Percentiles rank a stretch among this genome's conserved stretches.
These are phyloP conservation scores for Drosophila tani DNA, from an alignment of 1,140 invertebrate genomes.

Conservation along the genomic window DNA sequence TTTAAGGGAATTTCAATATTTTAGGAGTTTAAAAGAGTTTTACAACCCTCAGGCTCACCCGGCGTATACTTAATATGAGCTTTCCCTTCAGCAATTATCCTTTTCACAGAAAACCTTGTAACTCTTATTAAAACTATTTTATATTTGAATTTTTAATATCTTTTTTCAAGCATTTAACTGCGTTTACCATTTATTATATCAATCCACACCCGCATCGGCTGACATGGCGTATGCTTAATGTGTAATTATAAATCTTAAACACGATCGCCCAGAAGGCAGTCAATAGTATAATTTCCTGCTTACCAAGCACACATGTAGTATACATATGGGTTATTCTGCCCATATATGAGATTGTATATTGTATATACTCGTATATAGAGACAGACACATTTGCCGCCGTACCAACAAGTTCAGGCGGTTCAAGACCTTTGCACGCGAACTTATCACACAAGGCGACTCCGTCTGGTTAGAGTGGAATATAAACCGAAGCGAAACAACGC, in stretches of 20 bases:
- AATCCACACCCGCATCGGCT: constrained; percentile 20
- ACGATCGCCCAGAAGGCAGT: constrained; percentile 53
- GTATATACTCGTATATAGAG: constrained; percentile 14
- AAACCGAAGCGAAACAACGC: constrained; percentile 24
- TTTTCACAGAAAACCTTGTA: neutral
- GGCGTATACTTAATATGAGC: constrained; percentile 19
- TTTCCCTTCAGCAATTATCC: neutral
- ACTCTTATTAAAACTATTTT: neutral
- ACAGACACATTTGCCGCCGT: constrained; percentile 31
- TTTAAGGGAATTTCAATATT: neutral
- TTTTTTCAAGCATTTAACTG: neutral
- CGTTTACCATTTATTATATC: neutral
- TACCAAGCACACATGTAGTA: constrained; percentile 11
- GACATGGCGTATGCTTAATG: constrained; percentile 44
- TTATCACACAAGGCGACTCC: constrained; percentile 61
- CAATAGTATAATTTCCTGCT: constrained; percentile 58
- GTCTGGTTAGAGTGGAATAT: constrained; percentile 60
- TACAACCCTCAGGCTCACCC: neutral
- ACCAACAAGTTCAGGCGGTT: constrained; percentile 74
- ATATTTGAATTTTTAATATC: neutral
- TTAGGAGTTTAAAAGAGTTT: neutral
- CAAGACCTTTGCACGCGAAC: constrained; percentile 79
- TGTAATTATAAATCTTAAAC: constrained; percentile 61
- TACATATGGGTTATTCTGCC: constrained; percentile 16
- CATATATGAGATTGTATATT: constrained; percentile 22